Evolutionary conservation across 2,797 vertebrate species (phyloP), one percentile per base, ranked within the genome.

Genomic region (Gobio occitaniae): DNA sequence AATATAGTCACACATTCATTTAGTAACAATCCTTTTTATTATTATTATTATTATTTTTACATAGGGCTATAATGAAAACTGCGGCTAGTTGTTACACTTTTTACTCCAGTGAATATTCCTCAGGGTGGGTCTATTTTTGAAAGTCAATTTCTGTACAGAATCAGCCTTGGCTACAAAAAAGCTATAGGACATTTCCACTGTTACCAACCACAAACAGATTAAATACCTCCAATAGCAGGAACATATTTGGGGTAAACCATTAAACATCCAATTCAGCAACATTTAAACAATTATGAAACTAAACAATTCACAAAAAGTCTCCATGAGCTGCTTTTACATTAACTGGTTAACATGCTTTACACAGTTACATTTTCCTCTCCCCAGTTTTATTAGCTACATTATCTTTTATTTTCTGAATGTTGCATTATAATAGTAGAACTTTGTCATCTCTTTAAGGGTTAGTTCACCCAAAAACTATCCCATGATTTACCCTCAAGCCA

Each of bases 351-450:
- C 41, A 63, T 47, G 38, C 76, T 61, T 13, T 16, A 56, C 78
- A 69, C 13, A n/a, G 36, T 59, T 81, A 17, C n/a, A 56, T 48
- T 82, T 71, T 82, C 15, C 21, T 82, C 38, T 29, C 66, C 47
- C 38, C 48, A 17, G 36, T 70, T 81, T 69, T 70, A 70, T 44
- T 44, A 56, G 79, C 21, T 59, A 12, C 66, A 56, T 80, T 81
- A 59, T 56, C 32, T 56, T 69, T 48, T 65, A 79, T 79, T 80
- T 63, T 50, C 47, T 80, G 47, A 68, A 13, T 80, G 63, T 52
- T 80, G 47, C 63, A 29, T 65, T 63, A 63, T 65, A n/a, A 56
- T n/a, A 54, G 48, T 36, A 13, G 1, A 76, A 21, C 29, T 56
- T 3, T 38, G 50, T 76, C 52, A 76, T 76, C 6, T 15, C 32